Conservation (phyloP, 2,888 invertebrate species). For the Athalia cordata region DNA sequence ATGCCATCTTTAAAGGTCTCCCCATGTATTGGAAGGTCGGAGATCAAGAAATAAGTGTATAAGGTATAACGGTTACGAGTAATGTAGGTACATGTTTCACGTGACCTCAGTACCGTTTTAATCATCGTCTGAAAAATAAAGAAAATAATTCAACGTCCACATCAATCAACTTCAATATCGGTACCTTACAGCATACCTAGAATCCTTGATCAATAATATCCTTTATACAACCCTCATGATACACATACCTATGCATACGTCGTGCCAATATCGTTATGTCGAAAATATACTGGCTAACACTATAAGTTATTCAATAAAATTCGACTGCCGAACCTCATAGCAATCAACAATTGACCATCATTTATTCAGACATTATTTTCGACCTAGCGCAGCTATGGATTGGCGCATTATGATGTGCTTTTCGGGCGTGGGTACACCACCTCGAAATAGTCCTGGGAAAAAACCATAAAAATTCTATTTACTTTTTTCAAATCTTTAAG, state of each 20-base stretch:
- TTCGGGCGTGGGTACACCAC: too few relatives aligned
- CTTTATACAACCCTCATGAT: not conserved
- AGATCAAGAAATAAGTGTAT: constrained; percentile 10
- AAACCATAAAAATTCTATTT: too few relatives aligned
- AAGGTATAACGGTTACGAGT: constrained; percentile 34
- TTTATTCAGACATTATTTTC: too few relatives aligned
- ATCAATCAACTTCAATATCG: constrained; percentile 26
- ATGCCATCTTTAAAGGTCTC: constrained; percentile 10
- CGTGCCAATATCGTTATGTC: not conserved
- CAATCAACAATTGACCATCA: not conserved
- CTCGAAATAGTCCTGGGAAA: too few relatives aligned
- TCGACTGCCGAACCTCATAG: constrained; percentile 4
- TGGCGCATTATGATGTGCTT: too few relatives aligned
- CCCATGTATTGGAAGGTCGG: constrained; percentile 9
- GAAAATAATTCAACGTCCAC: constrained; percentile 15
- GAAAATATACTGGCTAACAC: not conserved
- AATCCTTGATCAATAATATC: constrained; percentile 10
- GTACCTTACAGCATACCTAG: not conserved
- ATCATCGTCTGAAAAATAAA: constrained; percentile 24
- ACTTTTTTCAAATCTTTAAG: too few relatives aligned
- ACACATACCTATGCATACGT: not conserved
- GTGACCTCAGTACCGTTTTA: constrained; percentile 39
- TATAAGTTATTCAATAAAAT: constrained; percentile 18
- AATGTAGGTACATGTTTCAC: constrained; percentile 28
- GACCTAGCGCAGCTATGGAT: too few relatives aligned